These are phyloP conservation scores for Trichoplusia ni DNA, from an alignment of 1,140 invertebrate species.

Conservation along the genomic window DNA sequence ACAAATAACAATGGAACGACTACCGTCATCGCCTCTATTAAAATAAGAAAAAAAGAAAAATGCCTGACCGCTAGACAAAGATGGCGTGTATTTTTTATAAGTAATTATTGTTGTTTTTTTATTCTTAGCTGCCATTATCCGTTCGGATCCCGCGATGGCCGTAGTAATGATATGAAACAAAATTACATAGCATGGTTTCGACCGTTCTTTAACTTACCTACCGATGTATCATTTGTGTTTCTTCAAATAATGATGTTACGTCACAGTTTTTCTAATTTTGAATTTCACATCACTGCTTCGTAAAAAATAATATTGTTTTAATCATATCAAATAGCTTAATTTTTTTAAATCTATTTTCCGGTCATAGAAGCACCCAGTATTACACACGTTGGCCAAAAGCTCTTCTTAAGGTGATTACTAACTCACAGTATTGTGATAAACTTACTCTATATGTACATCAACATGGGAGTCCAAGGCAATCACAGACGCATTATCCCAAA, in stretches of 20 bases:
- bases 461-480: too few species aligned
- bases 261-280: conserved; percentile 18
- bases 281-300: too few species aligned
- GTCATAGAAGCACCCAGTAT: too few species aligned
- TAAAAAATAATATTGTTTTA: too few species aligned
- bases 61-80: conserved; percentile 41
- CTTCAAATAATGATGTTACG: conserved; percentile 34
- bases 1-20: conserved; percentile 27
- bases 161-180: conserved; percentile 71
- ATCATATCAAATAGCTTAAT: too few species aligned
- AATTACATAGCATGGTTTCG: conserved; percentile 70
- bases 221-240: conserved; percentile 38
- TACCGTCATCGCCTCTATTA: conserved; percentile 26
- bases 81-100: conserved; percentile 42
- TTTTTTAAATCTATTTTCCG: too few species aligned
- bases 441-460: neutral
- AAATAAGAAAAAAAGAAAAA: conserved; percentile 28
- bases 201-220: conserved; percentile 71
- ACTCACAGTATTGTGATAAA: too few species aligned
- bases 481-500: neutral
- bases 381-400: too few species aligned
- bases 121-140: conserved; percentile 64
- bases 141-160: conserved; percentile 50
- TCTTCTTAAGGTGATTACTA: too few species aligned
- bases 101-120: conserved; percentile 63